Evolutionary conservation across 2,797 vertebrate species (phyloP).

Genomic region (Myiothlypis coronata): DNA sequence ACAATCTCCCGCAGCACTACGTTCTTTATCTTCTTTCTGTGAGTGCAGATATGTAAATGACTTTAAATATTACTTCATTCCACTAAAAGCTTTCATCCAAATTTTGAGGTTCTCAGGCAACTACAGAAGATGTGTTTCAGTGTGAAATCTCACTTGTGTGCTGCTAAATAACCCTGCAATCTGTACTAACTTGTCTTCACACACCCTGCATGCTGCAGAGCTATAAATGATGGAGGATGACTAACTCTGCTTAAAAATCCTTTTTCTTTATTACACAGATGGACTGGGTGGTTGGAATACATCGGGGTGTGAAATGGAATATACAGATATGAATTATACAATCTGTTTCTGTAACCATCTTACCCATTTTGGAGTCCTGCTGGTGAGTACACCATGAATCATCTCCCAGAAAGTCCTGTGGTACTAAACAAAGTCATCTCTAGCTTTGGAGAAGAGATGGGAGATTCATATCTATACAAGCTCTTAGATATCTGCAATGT

Average conservation of each 20-base stretch:
- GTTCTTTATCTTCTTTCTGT: neutral
- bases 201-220: slow-evolving; percentile 34
- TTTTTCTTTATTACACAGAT: slow-evolving; percentile 74
- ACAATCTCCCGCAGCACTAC: neutral
- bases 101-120: slow-evolving; percentile 6
- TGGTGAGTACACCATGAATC: slow-evolving; percentile 81
- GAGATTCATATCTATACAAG: neutral
- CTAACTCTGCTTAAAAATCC: slow-evolving; percentile 67
- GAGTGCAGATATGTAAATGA: neutral
- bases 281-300: slow-evolving; percentile 85
- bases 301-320: slow-evolving; percentile 78
- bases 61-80: slow-evolving; percentile 9
- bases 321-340: slow-evolving; percentile 77
- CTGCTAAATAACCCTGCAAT: slow-evolving; percentile 44
- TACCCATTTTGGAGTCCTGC: slow-evolving; percentile 90
- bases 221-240: slow-evolving; percentile 66
- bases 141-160: slow-evolving; percentile 30
- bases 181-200: slow-evolving; percentile 52
- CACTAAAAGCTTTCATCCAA: neutral
- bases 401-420: neutral
- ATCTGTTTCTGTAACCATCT: slow-evolving; percentile 90
- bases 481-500: neutral
- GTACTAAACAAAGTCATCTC: neutral
- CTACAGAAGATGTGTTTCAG: neutral
- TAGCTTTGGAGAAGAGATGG: neutral